phyloP scores from a whole-genome alignment of 2,797 vertebrate species.

The Caiman crocodilus region DNA sequence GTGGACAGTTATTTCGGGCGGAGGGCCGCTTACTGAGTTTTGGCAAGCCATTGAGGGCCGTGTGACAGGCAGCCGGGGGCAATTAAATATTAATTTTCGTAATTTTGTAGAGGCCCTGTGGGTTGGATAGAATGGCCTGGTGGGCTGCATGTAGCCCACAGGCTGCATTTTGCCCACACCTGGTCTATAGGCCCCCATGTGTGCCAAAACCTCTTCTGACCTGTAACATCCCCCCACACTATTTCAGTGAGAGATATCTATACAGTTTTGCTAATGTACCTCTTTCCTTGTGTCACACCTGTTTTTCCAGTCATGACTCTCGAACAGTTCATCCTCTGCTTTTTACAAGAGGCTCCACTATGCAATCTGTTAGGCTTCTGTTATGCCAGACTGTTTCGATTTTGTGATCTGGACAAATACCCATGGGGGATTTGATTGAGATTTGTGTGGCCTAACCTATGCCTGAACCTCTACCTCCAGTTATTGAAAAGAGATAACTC shows the following conservation, averaged over 20 bases:
- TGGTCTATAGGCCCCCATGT: too few species aligned
- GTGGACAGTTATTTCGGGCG: too few species aligned
- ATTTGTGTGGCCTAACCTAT: not conserved
- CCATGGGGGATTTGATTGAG: not conserved
- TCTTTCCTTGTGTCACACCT: not conserved
- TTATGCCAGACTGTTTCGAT: not conserved
- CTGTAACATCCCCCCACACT: not conserved
- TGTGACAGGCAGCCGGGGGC: too few species aligned
- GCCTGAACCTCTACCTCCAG: not conserved
- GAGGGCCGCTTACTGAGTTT: too few species aligned
- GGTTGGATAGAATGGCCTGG: not conserved
- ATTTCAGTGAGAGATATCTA: not conserved
- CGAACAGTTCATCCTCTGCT: not conserved
- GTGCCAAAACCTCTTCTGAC: not conserved
- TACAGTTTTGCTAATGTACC: not conserved
- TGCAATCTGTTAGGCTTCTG: not conserved
- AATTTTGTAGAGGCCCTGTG: too few species aligned
- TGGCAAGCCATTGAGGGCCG: too few species aligned
- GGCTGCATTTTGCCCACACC: too few species aligned
- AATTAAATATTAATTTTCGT: too few species aligned
- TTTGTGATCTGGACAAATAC: not conserved
- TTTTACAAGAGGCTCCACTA: not conserved
- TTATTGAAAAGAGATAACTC: slow-evolving; percentile 10
- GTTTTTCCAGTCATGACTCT: not conserved
- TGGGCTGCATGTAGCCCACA: not conserved